Evolutionary conservation across 1,140 invertebrate species (phyloP), one percentile per base, ranked within the genome.

Genomic region (Dufourea novaeangliae): DNA sequence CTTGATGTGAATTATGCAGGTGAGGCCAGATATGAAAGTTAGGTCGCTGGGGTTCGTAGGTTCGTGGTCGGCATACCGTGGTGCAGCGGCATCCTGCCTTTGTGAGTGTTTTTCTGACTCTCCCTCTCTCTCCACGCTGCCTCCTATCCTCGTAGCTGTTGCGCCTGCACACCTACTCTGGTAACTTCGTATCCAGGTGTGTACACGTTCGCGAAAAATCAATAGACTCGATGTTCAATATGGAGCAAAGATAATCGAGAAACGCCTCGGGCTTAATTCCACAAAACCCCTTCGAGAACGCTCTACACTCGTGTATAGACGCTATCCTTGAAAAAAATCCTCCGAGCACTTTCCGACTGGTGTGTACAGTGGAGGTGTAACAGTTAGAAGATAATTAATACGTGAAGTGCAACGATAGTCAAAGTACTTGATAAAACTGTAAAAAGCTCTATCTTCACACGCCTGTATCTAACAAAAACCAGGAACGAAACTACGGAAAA

Each of bases 81-180:
- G 34, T 76, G 78, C 75, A 77, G 66, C 79, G 77, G 80, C 78
- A 86, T 89, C 87, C 87, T 86, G 86, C 82, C 87, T 88, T 89
- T 90, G 88, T 89, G 75, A 84, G 66, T 79, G 83, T 84, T 72
- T 73, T 64, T 66, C 50, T 64, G 20, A 25, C 25, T 69, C 22
- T 46, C 54, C 56, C 11, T 72, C 50, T 69, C 20, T 46, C 46
- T 59, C 8, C 70, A 37, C 29, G 11, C 44, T n/a, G 57, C 63
- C 72, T 46, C 72, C 61, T 69, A 12, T 12, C 66, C 17, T 74
- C 52, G n/a, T 39, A 22, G 37, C 37, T 68, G 25, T 67, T 64
- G 17, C 46, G n/a, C 29, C 22, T n/a, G 20, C 25, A 8, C 54
- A 57, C 52, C 37, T 32, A 37, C 34, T 17, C 25, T 27, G 25